phyloP scores from a whole-genome alignment of 2,113 vertebrate species.

The Lophotis ruficrista region DNA sequence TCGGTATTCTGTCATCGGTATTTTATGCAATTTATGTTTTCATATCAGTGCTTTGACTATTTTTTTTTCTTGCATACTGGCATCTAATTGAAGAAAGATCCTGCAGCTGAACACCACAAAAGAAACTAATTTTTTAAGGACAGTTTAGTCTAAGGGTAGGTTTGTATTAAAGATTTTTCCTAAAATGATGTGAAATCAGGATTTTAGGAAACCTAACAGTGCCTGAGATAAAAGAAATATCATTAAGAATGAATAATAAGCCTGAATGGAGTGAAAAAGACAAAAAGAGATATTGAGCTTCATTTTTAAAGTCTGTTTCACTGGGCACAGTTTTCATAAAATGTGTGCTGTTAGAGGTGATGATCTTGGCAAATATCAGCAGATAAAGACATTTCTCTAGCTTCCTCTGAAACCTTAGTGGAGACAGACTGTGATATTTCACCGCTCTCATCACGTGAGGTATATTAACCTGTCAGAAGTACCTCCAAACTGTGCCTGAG shows the following conservation, averaged over 20 bases:
- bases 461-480: slow-evolving; percentile 27
- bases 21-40: neutral
- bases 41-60: neutral
- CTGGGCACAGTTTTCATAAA: neutral
- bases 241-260: neutral
- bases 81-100: neutral
- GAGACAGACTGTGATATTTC: neutral
- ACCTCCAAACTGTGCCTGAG: neutral
- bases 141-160: neutral
- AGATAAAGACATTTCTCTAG: neutral
- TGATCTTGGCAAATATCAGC: neutral
- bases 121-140: neutral
- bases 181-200: neutral
- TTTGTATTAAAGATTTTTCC: neutral
- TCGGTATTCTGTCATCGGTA: neutral
- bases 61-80: neutral
- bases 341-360: neutral
- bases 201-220: neutral
- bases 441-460: neutral
- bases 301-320: neutral
- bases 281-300: neutral
- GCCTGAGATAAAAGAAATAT: neutral
- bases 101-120: neutral
- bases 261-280: neutral
- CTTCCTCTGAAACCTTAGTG: neutral